Base-by-base conservation (phyloP, 2,888 invertebrate species). In the Athrips mouffetella region DNA sequence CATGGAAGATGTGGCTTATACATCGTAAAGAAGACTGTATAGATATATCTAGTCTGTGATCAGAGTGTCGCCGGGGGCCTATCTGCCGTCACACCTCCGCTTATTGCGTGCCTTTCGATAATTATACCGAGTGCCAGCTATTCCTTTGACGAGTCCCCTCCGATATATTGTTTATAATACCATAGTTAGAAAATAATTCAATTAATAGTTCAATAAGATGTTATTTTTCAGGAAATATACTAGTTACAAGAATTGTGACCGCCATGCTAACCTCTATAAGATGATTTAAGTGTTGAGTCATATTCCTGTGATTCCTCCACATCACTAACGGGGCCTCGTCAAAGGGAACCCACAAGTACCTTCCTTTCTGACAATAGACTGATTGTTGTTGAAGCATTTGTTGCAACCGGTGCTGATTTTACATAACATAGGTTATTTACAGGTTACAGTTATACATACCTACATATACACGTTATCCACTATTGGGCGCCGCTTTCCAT, bases 341-440 rank as follows among this genome's bases (percentile, higher is more conserved):
- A 65, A 63, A 59, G 73, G 65, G 64, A 71, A 65, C 72, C 60
- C 70, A 64, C 67, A 58, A 69, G 70, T 77, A 83, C 84, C 82
- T 84, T 86, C 86, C 83, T 85, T 84, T 85, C 76, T 81, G 80
- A 86, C 87, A 87, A 87, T 88, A 88, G 87, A 88, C 87, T 88
- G 87, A 88, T 84, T 65, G 84, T 86, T 86, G 82, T 86, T 88
- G 67, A 76, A 81, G 84, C 86, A 81, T 86, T 82, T 77, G 85
- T 86, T 86, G 85, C 86, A 67, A 86, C 83, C 85, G 88, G 88
- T 88, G 88, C 88, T 88, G 80, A 77, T 86, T 87, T 85, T 83
- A 83, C 71, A 77, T 73, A 71, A 74, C 72, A 84, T 87, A 87
- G 84, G 77, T 85, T 88, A 87, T 87, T 86, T 88, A 88, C 87